Base-by-base conservation (phyloP, 2,113 vertebrate species). In the Noctilio leporinus region DNA sequence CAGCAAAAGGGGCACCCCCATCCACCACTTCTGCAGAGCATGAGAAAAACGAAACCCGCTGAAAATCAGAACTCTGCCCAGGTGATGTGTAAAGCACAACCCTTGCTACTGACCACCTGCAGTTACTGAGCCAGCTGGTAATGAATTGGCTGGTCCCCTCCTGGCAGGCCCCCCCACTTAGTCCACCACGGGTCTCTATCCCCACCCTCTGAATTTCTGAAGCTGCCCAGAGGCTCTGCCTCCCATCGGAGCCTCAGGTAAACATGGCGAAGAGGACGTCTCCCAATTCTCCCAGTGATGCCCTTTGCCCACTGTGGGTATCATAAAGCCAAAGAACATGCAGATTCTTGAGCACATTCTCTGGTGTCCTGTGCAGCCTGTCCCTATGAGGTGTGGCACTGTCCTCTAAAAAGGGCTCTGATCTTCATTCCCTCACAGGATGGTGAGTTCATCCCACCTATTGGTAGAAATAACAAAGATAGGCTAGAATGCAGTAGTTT, bases 21-120 rank as follows among this genome's bases (percentile, higher is more conserved):
- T 96, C 72, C 75, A 75, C 95, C 83, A 67, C 49, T 76, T 89
- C 97, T 97, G 96, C 93, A 96, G 49, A 98, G 99, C 99, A 98
- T 97, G 99, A 99, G 97, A 99, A 99, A 97, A 99, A 99, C 98
- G 99, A 99, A 97, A 99, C 99, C 97, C 99, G 99, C 40, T 99
- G 99, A 94, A 98, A 98, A 5, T 98, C 98, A 51, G 99, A 99
- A 96, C 98, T 99, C 98, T 99, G 98, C 98, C 99, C 98, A 84
- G 99, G 99, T 0, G 98, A 98, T 97, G 99, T 99, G 95, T 99
- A 99, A 93, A 99, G 99, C 99, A 98, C 99, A 83, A 99, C 99
- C 3, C 97, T 97, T 99, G 99, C 98, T 99, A 99, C 86, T 99
- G 98, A 47, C 98, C 99, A 0, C 99, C 99, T 89, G 99, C 98